A percentile compares a stretch with the other conserved stretches of the same genome.
Conservation (phyloP, 2,797 vertebrate genomes). For the Ispidina lecontei region DNA sequence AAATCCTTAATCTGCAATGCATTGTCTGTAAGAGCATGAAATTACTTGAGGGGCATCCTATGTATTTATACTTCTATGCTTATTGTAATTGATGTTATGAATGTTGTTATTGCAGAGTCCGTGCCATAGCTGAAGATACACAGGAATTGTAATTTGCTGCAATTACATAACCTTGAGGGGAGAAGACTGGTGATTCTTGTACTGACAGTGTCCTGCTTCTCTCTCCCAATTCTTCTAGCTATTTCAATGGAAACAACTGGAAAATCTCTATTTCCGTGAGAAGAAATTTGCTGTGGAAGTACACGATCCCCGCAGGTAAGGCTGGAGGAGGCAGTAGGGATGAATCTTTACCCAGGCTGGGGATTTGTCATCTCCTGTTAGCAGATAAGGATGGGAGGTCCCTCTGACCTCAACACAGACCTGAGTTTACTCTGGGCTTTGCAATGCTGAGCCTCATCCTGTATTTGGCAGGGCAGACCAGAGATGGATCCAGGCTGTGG, state of each 20-base stretch:
- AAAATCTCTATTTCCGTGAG: conserved; percentile 97
- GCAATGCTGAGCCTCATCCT: neutral
- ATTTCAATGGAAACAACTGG: conserved; percentile 97
- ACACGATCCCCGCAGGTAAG: conserved; percentile 92
- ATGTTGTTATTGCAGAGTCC: neutral
- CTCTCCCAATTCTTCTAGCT: conserved; percentile 76
- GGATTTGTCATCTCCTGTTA: neutral
- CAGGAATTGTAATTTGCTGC: neutral
- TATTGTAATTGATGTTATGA: neutral
- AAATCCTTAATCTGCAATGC: neutral
- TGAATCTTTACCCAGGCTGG: neutral
- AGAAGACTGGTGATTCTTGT: neutral
- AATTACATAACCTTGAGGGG: neutral
- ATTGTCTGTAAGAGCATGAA: neutral
- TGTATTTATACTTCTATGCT: neutral
- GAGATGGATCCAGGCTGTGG: neutral
- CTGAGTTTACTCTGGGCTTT: neutral
- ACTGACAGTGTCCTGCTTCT: neutral
- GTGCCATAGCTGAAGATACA: neutral
- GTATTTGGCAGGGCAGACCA: fast-evolving
- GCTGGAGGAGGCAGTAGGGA: neutral
- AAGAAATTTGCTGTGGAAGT: conserved; percentile 98
- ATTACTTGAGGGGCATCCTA: neutral
- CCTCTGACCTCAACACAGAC: neutral
- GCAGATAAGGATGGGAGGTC: neutral